These are phyloP conservation scores for Melanaphis sacchari DNA, from an alignment of 1,140 invertebrate species.

Conservation along the genomic window DNA sequence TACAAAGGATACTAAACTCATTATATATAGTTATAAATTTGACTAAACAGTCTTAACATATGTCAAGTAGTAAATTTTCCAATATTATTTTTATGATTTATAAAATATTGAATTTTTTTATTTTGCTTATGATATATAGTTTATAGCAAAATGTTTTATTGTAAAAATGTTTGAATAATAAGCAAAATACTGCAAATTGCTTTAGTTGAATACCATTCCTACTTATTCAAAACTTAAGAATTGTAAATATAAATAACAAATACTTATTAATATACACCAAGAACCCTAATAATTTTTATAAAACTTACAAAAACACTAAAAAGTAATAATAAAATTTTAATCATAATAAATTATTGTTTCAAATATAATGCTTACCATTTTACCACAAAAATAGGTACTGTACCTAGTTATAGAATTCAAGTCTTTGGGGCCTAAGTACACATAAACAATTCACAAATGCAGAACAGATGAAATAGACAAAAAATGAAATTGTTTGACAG, in stretches of 20 bases:
- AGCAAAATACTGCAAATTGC: background rate
- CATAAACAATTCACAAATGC: background rate
- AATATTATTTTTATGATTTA: background rate
- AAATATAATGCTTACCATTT: constrained; percentile 20
- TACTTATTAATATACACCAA: background rate
- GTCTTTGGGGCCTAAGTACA: background rate
- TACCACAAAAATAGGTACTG: background rate
- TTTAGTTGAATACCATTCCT: background rate
- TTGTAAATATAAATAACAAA: background rate
- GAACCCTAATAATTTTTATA: background rate
- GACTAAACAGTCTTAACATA: background rate
- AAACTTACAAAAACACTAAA: background rate
- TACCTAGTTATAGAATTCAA: background rate
- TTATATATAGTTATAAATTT: background rate
- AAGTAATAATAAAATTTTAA: background rate
- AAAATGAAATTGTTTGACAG: background rate
- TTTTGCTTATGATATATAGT: background rate
- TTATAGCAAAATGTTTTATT: background rate
- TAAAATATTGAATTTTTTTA: background rate
- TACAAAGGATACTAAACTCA: background rate
- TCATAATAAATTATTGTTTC: background rate
- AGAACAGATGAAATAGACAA: background rate
- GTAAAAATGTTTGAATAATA: background rate
- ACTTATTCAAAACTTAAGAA: background rate
- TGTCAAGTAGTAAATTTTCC: background rate